Percentiles rank a stretch among this genome's conserved stretches.
These are phyloP conservation scores for Streptopelia turtur DNA, from an alignment of 2,797 vertebrate genomes.

Conservation along the genomic window DNA sequence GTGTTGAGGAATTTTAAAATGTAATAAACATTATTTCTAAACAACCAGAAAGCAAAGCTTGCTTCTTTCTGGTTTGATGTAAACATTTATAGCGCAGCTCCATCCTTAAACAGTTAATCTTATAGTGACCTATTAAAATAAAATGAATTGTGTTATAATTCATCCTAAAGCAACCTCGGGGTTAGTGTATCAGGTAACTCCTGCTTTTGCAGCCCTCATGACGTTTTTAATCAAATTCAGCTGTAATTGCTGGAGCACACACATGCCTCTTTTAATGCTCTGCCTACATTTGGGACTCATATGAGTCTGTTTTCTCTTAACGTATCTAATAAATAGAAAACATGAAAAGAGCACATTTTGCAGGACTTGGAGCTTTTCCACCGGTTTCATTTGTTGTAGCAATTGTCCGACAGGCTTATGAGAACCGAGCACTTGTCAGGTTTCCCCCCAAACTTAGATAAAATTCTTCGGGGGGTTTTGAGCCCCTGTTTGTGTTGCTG, in stretches of 20 bases:
- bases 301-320: constrained; percentile 71
- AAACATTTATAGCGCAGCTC: constrained; percentile 67
- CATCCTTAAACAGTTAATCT: constrained; percentile 77
- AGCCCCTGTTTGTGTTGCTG: constrained; percentile 3
- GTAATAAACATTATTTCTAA: constrained; percentile 58
- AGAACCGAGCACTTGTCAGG: constrained; percentile 17
- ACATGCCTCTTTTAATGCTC: constrained; percentile 66
- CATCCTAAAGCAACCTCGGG: constrained; percentile 72
- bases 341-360: constrained; percentile 38
- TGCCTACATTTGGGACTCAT: constrained; percentile 65
- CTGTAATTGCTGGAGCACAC: constrained; percentile 65
- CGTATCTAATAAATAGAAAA: constrained; percentile 66
- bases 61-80: constrained; percentile 59
- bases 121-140: constrained; percentile 77
- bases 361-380: constrained; percentile 24
- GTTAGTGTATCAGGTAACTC: constrained; percentile 71
- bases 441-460: neutral
- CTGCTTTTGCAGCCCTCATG: constrained; percentile 53
- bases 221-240: constrained; percentile 75
- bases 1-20: constrained; percentile 56
- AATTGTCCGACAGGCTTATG: neutral
- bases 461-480: neutral
- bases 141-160: constrained; percentile 78
- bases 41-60: constrained; percentile 39
- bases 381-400: constrained; percentile 3